Evolutionary conservation across 2,888 invertebrate genomes (phyloP).

Genomic region (Sarcophaga subvicina): DNA sequence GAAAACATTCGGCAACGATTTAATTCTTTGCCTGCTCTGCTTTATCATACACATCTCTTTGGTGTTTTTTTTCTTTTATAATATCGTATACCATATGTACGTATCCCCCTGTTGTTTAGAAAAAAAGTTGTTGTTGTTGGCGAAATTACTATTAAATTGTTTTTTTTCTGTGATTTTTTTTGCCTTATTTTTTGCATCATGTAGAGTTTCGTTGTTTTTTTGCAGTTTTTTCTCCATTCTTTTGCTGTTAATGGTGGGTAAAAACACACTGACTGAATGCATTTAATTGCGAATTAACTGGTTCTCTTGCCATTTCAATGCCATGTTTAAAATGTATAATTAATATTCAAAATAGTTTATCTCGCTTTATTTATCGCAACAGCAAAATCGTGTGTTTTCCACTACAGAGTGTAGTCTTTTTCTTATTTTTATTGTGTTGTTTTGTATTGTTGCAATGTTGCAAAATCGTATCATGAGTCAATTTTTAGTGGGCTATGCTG

Average conservation of each 20-base stretch:
- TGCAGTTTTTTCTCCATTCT: not conserved
- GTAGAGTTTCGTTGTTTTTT: not conserved
- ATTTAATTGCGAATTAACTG: conserved; percentile 56
- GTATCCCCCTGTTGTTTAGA: conserved; percentile 45
- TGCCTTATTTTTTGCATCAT: not conserved
- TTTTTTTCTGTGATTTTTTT: not conserved
- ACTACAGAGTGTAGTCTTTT: not conserved
- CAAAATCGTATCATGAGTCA: conserved; percentile 20
- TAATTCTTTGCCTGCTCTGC: not conserved
- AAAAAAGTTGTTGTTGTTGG: conserved; percentile 17
- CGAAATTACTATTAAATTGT: conserved; percentile 56
- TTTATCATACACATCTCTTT: conserved; percentile 9
- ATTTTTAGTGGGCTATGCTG: conserved; percentile 4
- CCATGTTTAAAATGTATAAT: conserved; percentile 63
- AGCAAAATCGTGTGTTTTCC: conserved; percentile 50
- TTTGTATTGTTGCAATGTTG: not conserved
- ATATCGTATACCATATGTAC: not conserved
- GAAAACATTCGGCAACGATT: not conserved
- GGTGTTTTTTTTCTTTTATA: not conserved
- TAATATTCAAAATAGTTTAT: conserved; percentile 64
- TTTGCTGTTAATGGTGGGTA: conserved; percentile 18
- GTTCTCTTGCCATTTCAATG: conserved; percentile 53
- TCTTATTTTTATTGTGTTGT: not conserved
- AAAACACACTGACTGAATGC: conserved; percentile 17
- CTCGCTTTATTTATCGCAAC: conserved; percentile 55